Conservation (phyloP, 2,888 invertebrate species). For the Bibio marci region DNA sequence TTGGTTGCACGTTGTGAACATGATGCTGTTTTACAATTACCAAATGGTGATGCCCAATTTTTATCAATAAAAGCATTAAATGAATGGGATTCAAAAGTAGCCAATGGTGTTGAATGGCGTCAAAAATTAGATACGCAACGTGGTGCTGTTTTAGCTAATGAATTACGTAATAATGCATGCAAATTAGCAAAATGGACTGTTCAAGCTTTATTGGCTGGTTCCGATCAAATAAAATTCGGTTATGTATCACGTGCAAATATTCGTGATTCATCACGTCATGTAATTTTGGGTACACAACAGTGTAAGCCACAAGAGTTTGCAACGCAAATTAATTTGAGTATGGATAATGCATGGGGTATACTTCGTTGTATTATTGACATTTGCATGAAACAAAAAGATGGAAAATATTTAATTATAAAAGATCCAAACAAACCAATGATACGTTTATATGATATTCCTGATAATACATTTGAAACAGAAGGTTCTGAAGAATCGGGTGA, state of each 20-base stretch:
- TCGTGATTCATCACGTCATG: slow-evolving; percentile 89
- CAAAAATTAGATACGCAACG: slow-evolving; percentile 94
- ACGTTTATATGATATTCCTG: slow-evolving; percentile 93
- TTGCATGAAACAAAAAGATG: slow-evolving; percentile 92
- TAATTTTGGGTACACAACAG: slow-evolving; percentile 92
- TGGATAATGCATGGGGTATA: slow-evolving; percentile 99
- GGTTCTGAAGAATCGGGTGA: slow-evolving; percentile 53
- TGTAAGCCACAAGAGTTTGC: slow-evolving; percentile 98
- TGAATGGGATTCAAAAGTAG: slow-evolving; percentile 95
- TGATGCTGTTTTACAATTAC: slow-evolving; percentile 81
- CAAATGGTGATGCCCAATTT: slow-evolving; percentile 79
- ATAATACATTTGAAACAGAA: slow-evolving; percentile 96
- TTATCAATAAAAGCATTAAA: slow-evolving; percentile 93
- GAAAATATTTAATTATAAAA: slow-evolving; percentile 94
- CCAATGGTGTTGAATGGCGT: slow-evolving; percentile 96
- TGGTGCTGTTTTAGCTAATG: slow-evolving; percentile 95
- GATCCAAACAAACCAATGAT: slow-evolving; percentile 98
- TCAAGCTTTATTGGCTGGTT: slow-evolving; percentile 83
- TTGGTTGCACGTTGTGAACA: slow-evolving; percentile 92
- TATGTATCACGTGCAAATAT: slow-evolving; percentile 94
- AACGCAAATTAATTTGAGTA: slow-evolving; percentile 93
- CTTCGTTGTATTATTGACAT: slow-evolving; percentile 93
- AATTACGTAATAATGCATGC: slow-evolving; percentile 97
- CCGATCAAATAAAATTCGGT: slow-evolving; percentile 95
- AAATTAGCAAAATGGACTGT: slow-evolving; percentile 99